phyloP scores from a whole-genome alignment of 2,888 invertebrate genomes.

The Pinctada fucata region DNA sequence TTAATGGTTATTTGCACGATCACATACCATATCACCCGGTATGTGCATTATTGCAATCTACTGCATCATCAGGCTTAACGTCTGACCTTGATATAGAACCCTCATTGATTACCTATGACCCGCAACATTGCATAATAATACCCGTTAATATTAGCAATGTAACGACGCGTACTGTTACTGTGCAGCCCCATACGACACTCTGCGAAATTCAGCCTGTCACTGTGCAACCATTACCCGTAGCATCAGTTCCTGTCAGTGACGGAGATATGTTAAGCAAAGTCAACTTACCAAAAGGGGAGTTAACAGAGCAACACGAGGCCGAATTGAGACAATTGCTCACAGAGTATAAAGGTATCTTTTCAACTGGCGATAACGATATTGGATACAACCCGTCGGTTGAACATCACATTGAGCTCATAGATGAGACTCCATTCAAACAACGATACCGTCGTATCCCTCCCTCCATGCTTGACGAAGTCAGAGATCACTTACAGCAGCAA shows the following conservation, averaged over 20 bases:
- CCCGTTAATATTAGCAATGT: neutral
- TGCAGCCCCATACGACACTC: neutral
- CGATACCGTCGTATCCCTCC: too few relatives aligned
- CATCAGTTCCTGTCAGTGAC: neutral
- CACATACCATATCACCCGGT: too few relatives aligned
- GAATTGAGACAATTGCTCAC: neutral
- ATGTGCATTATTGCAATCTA: too few relatives aligned
- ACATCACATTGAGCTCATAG: neutral
- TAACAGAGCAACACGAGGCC: neutral
- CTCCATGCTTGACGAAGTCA: neutral
- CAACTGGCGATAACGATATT: constrained; percentile 13
- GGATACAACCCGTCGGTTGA: constrained; percentile 13
- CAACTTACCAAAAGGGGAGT: neutral
- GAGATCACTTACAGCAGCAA: too few relatives aligned
- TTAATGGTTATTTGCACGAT: too few relatives aligned
- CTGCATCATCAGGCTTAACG: neutral
- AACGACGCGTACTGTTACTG: neutral
- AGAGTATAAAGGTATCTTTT: constrained; percentile 2
- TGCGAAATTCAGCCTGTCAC: neutral
- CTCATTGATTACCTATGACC: neutral
- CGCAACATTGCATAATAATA: neutral
- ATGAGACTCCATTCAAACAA: neutral
- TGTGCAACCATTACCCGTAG: neutral
- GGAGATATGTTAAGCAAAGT: neutral
- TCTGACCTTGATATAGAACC: constrained; percentile 7